These are phyloP conservation scores for Helicolenus hilgendorfi DNA, from an alignment of 2,797 vertebrate species.

Conservation along the genomic window DNA sequence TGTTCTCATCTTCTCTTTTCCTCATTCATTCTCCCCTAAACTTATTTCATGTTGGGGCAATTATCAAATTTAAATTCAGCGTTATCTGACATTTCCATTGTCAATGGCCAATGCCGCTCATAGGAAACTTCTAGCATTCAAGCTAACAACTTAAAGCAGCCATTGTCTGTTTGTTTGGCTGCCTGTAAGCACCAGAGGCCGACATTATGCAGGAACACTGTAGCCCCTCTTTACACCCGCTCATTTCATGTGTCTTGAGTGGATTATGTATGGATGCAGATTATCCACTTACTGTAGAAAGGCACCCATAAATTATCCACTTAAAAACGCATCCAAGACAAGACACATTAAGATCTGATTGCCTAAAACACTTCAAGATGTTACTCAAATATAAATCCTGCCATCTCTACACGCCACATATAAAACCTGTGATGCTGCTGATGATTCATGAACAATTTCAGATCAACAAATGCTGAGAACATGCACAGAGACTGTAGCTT, in stretches of 20 bases:
- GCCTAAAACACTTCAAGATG: constrained; percentile 30
- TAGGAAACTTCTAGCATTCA: background rate
- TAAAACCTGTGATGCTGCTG: background rate
- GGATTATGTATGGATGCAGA: constrained; percentile 34
- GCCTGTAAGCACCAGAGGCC: background rate
- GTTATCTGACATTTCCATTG: background rate
- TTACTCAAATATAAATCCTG: constrained; percentile 25
- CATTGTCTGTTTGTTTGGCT: background rate
- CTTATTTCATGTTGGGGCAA: background rate
- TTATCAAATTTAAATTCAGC: background rate
- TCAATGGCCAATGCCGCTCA: background rate
- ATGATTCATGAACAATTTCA: background rate
- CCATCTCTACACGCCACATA: background rate
- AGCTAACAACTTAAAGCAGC: background rate
- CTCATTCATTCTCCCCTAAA: background rate
- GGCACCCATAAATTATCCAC: constrained; percentile 39
- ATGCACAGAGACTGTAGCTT: background rate
- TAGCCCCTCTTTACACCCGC: background rate
- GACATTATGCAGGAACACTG: background rate
- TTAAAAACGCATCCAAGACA: constrained; percentile 29
- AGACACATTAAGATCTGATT: constrained; percentile 18
- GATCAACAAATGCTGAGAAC: background rate
- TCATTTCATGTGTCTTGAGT: constrained; percentile 39
- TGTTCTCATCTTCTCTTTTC: background rate
- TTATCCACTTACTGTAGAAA: constrained; percentile 50